Conservation (phyloP, 2,797 vertebrate species). For the Enteromius treurensis region DNA sequence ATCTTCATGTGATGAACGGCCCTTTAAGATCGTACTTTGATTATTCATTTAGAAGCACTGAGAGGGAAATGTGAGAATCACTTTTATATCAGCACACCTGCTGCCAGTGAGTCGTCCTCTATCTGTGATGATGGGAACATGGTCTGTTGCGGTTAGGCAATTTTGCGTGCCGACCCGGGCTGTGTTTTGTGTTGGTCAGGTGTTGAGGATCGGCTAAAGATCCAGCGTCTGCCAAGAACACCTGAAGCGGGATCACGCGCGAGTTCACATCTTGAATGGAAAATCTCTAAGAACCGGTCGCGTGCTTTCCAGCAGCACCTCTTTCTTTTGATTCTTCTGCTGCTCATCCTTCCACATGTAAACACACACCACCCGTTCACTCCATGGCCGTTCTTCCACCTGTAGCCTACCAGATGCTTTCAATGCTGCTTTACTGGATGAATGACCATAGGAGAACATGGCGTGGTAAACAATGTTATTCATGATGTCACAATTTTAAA, state of each 20-base stretch:
- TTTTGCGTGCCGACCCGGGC: slow-evolving; percentile 27
- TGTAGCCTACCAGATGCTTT: slow-evolving; percentile 15
- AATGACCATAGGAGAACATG: slow-evolving; percentile 21
- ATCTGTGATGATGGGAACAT: slow-evolving; percentile 19
- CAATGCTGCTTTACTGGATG: slow-evolving; percentile 33
- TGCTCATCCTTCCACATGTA: slow-evolving; percentile 29
- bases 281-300: slow-evolving; percentile 15
- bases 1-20: not conserved
- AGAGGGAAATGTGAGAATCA: not conserved
- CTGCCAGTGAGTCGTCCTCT: not conserved
- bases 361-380: slow-evolving; percentile 15
- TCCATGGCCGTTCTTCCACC: not conserved
- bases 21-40: not conserved
- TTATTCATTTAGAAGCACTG: not conserved
- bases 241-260: slow-evolving; percentile 25
- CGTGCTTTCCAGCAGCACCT: slow-evolving; percentile 30
- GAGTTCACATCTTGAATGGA: slow-evolving; percentile 31
- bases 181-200: slow-evolving; percentile 27
- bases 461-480: slow-evolving; percentile 52
- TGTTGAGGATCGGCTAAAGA: slow-evolving; percentile 32
- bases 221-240: slow-evolving; percentile 44
- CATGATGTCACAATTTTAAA: slow-evolving; percentile 49
- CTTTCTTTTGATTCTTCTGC: not conserved
- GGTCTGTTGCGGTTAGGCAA: slow-evolving; percentile 27
- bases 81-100: slow-evolving; percentile 44